phyloP scores from a whole-genome alignment of 2,797 vertebrate genomes.

The Oophaga sylvatica region DNA sequence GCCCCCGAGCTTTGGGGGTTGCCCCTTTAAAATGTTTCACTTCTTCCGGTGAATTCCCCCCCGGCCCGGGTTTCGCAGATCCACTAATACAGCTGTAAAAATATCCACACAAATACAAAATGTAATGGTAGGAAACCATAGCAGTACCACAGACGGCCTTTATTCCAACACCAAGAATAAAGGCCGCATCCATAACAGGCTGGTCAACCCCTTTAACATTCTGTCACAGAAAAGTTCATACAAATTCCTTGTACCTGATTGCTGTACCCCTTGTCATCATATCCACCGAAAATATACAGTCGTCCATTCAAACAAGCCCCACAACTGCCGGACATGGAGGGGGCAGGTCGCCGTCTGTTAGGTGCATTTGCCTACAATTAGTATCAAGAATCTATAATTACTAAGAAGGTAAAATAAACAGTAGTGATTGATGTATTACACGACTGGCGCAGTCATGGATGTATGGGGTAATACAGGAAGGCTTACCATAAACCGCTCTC shows the following conservation, averaged over 20 bases:
- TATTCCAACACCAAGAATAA: no score
- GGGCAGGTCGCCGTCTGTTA: slow-evolving; percentile 86
- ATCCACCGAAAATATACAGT: slow-evolving; percentile 93
- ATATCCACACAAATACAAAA: neutral
- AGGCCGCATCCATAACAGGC: no score
- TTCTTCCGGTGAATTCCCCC: slow-evolving; percentile 82
- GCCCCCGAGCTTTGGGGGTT: slow-evolving; percentile 86
- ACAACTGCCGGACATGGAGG: slow-evolving; percentile 92
- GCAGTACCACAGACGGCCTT: no score
- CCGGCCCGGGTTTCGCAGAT: slow-evolving; percentile 81
- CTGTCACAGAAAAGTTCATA: no score
- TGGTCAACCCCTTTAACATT: no score
- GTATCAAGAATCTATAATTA: slow-evolving; percentile 28
- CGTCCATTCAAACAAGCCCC: slow-evolving; percentile 83
- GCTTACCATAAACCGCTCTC: slow-evolving; percentile 88
- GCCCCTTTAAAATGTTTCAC: slow-evolving; percentile 76
- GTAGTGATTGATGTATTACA: no score
- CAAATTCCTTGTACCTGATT: slow-evolving; percentile 78
- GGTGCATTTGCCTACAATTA: slow-evolving; percentile 82
- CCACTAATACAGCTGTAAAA: slow-evolving; percentile 87
- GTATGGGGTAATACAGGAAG: neutral
- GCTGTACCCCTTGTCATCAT: slow-evolving; percentile 90
- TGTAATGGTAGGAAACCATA: neutral
- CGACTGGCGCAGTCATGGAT: no score
- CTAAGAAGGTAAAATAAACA: neutral